Base-by-base conservation (phyloP, 2,797 vertebrate genomes). In the Sciaenops ocellatus region DNA sequence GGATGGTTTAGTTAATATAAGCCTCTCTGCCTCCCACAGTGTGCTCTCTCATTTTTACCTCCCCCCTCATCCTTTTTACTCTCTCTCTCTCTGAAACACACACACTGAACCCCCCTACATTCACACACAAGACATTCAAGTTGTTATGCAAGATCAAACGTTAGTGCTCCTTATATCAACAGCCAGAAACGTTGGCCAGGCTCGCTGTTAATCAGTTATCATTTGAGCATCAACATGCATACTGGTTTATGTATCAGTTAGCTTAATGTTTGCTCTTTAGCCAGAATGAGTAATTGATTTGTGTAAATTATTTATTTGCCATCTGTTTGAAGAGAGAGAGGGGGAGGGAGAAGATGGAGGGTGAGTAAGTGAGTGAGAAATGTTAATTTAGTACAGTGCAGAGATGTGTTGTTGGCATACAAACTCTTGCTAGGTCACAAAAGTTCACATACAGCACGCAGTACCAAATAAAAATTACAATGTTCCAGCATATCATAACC, bases 281-380 rank as follows among this genome's bases (percentile, higher is more conserved):
- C 90, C 92, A 84, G 89, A 89, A 95, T 96, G 93, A 96, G 96
- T 96, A 96, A 95, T 96, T 96, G 82, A 96, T 96, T 90, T 82
- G 71, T 72, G 79, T 95, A 92, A 95, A 95, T 95, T 92, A 96
- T 96, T 96, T 94, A 96, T 95, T 88, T 92, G 84, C 95, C 96
- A 94, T 97, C 95, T 96, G 95, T 55, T 76, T 20, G 61, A 62
- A 48, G 65, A 61, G 56, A 63, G 70, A 34, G 55, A 28, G 54
- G 0, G 42, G 5, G 26, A 34, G 26, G 26, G 10, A 54, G 38
- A 26, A 66, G 15, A 51, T 3, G 54, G 59, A 51, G 52, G 20
- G 51, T 0, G 24, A 38, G 34, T 38, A 38, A 54, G 42, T 16
- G 59, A 28, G 65, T 4, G 68, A 50, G 42, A 22, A 11, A 48